These are phyloP conservation scores for Camarhynchus parvulus DNA, from an alignment of 2,113 vertebrate species.

Conservation along the genomic window DNA sequence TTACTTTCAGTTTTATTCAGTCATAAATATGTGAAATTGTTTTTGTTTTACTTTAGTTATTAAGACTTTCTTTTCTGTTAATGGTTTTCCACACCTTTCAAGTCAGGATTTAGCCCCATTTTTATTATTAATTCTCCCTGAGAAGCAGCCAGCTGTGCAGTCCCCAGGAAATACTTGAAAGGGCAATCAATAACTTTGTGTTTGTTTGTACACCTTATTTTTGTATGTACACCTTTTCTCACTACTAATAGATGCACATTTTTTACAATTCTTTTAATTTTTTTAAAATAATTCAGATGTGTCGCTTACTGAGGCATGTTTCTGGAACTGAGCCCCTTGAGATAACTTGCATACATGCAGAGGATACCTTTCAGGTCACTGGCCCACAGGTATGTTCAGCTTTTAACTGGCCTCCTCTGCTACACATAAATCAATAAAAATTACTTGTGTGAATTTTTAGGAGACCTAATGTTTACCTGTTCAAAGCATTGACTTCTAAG, in stretches of 20 bases:
- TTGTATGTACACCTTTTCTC: background rate
- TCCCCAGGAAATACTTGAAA: background rate
- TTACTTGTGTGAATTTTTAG: background rate
- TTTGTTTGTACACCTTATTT: background rate
- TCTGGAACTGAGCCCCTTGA: conserved; percentile 95
- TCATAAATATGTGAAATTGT: background rate
- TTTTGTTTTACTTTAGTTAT: background rate
- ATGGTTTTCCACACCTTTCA: background rate
- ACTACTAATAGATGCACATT: background rate
- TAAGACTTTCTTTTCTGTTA: background rate
- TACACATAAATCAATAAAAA: background rate
- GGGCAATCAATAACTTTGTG: background rate
- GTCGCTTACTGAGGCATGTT: conserved; percentile 90
- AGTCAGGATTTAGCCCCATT: background rate
- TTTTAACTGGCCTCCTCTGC: background rate
- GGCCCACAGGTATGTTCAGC: conserved; percentile 90
- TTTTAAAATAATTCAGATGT: conserved; percentile 76
- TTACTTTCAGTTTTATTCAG: background rate
- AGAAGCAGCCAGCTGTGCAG: background rate
- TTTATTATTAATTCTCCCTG: background rate
- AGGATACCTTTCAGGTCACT: conserved; percentile 96
- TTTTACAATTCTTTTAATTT: background rate
- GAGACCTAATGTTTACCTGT: background rate
- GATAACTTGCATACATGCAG: conserved; percentile 95
- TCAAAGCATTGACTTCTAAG: background rate